Conservation (phyloP, 2,888 invertebrate genomes). For the Agonopterix subpropinquella region DNA sequence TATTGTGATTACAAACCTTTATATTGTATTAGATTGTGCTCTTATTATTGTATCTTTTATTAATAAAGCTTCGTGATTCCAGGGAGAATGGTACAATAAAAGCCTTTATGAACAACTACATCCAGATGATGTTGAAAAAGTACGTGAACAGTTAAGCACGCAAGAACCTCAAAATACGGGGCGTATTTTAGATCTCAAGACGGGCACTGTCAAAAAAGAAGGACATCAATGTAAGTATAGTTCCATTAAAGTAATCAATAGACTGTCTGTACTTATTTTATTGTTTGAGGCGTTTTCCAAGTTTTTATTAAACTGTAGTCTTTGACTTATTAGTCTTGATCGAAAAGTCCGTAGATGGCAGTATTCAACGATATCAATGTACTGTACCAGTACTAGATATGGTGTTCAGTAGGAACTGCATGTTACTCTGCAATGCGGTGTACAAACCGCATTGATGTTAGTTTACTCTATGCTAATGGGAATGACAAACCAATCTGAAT, state of each 20-base stretch:
- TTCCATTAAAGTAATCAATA: background rate
- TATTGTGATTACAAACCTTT: conserved; percentile 27
- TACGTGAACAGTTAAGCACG: conserved; percentile 97
- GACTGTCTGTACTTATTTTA: too few species aligned
- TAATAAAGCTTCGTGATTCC: conserved; percentile 15
- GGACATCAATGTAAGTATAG: conserved; percentile 93
- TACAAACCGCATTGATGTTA: too few species aligned
- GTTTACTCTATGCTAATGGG: too few species aligned
- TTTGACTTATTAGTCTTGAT: too few species aligned
- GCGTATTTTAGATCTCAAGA: conserved; percentile 96
- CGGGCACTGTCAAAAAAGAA: conserved; percentile 99
- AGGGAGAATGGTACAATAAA: conserved; percentile 98
- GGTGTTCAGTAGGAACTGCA: too few species aligned
- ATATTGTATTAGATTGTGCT: background rate
- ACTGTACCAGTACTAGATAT: too few species aligned
- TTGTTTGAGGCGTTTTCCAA: too few species aligned
- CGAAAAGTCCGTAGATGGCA: too few species aligned
- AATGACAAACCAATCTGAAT: too few species aligned
- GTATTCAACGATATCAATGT: too few species aligned
- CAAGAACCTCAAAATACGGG: conserved; percentile 97
- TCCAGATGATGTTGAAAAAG: conserved; percentile 98
- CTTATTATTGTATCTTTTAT: background rate
- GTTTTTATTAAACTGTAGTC: too few species aligned
- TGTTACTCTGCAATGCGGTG: too few species aligned
- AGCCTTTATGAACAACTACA: conserved; percentile 97